Percentiles rank a stretch among this genome's conserved stretches.
These are phyloP conservation scores for Drosophila robusta DNA, from an alignment of 2,888 invertebrate species.

Conservation along the genomic window DNA sequence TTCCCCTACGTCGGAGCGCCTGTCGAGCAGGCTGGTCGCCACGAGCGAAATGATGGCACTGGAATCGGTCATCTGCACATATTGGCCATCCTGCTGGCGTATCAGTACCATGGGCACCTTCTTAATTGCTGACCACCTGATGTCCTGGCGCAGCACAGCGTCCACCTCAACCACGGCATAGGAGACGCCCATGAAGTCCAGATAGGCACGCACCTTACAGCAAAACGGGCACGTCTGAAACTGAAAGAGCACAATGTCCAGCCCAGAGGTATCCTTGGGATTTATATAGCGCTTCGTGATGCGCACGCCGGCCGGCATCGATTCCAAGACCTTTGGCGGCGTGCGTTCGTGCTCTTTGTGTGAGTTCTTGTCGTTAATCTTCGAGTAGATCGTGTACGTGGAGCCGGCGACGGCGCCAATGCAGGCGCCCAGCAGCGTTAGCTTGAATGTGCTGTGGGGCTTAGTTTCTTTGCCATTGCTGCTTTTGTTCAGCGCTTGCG, in stretches of 20 bases:
- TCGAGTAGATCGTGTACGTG: conserved; percentile 84
- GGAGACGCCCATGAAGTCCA: conserved; percentile 96
- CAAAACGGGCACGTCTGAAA: conserved; percentile 99
- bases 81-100: conserved; percentile 89
- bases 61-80: conserved; percentile 96
- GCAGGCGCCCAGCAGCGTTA: conserved; percentile 87
- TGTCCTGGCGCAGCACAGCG: conserved; percentile 95
- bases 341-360: conserved; percentile 84
- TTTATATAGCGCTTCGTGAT: conserved; percentile 88
- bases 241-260: conserved; percentile 96
- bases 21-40: conserved; percentile 90
- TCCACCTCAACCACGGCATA: conserved; percentile 99
- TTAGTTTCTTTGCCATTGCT: conserved; percentile 34
- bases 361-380: conserved; percentile 71
- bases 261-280: conserved; percentile 88
- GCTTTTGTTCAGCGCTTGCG: conserved; percentile 29
- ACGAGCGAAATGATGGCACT: conserved; percentile 96
- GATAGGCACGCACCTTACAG: conserved; percentile 94
- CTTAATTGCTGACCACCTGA: conserved; percentile 96
- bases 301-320: conserved; percentile 86
- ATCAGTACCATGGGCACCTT: conserved; percentile 97
- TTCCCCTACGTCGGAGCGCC: conserved; percentile 87
- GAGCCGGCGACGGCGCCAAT: conserved; percentile 87
- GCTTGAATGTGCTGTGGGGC: conserved; percentile 84
- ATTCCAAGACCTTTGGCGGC: conserved; percentile 83